Evolutionary conservation across 2,797 vertebrate species (phyloP), one percentile per base, ranked within the genome.

Genomic region (Enteromius thamalakanensis): DNA sequence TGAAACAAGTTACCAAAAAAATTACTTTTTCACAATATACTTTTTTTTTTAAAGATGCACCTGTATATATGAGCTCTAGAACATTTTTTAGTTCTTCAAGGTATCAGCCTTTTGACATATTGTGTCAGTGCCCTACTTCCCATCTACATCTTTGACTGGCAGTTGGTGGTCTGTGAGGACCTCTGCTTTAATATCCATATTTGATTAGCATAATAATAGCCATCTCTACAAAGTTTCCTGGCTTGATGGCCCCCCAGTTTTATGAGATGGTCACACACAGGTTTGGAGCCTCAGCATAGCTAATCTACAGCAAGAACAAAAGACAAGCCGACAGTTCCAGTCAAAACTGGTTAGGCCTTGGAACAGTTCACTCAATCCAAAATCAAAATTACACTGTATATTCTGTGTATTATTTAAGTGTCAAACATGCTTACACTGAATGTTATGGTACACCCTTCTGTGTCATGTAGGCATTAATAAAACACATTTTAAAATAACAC

Each of bases 131-230:
- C 84, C 80, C 87, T 82, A 83, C 81, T 87, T 88, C 76, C 53
- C 17, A 82, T 26, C 58, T 29, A 74, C 7, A 83, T n/a, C n/a
- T 83, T 72, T 9, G 71, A 17, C 7, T 69, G 86, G 60, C 84
- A 23, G 88, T 88, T 87, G 87, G 90, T 89, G 89, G 90, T 91
- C 91, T 45, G 34, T 64, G n/a, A 77, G 75, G 60, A 62, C 12
- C 72, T 84, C 87, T 80, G 74, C 88, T 86, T 88, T 80, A 76
- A 74, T 83, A 79, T 69, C 74, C 60, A 60, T 29, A 74, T 81
- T 51, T 51, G 72, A 92, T 91, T 91, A 90, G 32, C 89, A 90
- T 91, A 45, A 87, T 76, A 91, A 91, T 86, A 74, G 87, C 80
- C 49, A 23, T 62, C 32, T 42, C 67, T 82, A 47, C 58, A 75